Evolutionary conservation across 2,797 vertebrate genomes (phyloP).

Genomic region (Neostethus bicornis): DNA sequence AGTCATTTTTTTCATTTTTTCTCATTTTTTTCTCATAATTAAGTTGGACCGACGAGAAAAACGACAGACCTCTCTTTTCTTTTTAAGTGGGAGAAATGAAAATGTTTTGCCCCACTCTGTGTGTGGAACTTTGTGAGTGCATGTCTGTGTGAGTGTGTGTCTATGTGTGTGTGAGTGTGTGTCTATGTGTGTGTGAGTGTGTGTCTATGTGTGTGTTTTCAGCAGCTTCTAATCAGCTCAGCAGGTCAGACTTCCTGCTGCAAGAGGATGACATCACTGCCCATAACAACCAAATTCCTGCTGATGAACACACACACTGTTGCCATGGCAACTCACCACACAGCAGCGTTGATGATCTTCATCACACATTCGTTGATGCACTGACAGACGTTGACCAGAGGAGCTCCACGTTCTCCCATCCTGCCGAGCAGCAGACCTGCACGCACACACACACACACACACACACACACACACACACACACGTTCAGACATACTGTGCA

Average conservation of each 20-base stretch:
- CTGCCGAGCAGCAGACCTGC: conserved; percentile 87
- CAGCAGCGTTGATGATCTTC: conserved; percentile 90
- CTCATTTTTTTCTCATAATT: too few species aligned
- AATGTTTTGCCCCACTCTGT: too few species aligned
- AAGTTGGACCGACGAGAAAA: too few species aligned
- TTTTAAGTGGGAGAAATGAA: too few species aligned
- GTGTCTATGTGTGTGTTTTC: not conserved
- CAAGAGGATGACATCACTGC: too few species aligned
- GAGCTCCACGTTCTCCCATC: conserved; percentile 87
- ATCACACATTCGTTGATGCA: conserved; percentile 92
- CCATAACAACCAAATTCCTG: too few species aligned
- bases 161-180: not conserved
- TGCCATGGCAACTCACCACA: conserved; percentile 84
- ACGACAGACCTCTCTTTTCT: too few species aligned
- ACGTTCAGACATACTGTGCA: too few species aligned
- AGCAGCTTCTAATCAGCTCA: conserved; percentile 37
- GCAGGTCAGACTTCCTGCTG: too few species aligned
- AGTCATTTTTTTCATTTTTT: too few species aligned
- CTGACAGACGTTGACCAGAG: conserved; percentile 88
- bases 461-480: not conserved
- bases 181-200: not conserved
- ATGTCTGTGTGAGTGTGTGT: not conserved
- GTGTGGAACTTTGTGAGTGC: too few species aligned
- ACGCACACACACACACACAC: not conserved
- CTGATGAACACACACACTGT: too few species aligned